A percentile compares a stretch with the other conserved stretches of the same genome.
phyloP scores from a whole-genome alignment of 2,888 invertebrate genomes.

The Sepioteuthis lessoniana region DNA sequence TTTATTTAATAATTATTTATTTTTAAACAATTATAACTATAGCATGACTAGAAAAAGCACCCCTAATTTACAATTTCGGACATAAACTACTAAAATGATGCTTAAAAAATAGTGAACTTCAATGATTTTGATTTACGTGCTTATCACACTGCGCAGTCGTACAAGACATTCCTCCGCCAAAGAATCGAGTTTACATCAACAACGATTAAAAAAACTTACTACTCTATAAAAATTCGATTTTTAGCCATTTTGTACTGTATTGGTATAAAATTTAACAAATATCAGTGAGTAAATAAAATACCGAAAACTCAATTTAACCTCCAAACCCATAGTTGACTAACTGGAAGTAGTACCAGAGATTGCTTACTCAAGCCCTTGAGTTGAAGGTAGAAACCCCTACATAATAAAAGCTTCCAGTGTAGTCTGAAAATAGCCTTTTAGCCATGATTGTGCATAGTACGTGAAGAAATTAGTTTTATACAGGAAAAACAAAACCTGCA shows the following conservation, averaged over 20 bases:
- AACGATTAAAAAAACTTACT: conserved; percentile 2
- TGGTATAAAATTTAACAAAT: background rate
- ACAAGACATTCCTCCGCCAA: conserved; percentile 48
- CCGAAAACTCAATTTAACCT: background rate
- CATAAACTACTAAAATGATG: background rate
- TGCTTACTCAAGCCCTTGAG: conserved; percentile 47
- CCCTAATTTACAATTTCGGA: background rate
- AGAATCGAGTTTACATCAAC: conserved; percentile 45
- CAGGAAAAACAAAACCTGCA: background rate
- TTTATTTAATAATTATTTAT: background rate
- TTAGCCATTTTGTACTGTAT: background rate
- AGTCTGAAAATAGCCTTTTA: conserved; percentile 38
- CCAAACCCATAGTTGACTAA: background rate
- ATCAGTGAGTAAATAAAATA: background rate
- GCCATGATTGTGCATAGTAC: background rate
- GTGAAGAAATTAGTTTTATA: background rate
- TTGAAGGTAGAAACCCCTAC: conserved; percentile 47
- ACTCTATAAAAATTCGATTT: background rate
- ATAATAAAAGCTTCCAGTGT: background rate
- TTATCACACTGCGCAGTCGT: conserved; percentile 2
- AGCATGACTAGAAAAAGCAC: background rate
- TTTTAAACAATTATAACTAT: background rate
- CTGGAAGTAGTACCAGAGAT: conserved; percentile 37
- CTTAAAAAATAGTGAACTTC: background rate
- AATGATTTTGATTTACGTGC: background rate